phyloP scores from a whole-genome alignment of 2,888 invertebrate genomes.

The Taphrorychus bicolor region DNA sequence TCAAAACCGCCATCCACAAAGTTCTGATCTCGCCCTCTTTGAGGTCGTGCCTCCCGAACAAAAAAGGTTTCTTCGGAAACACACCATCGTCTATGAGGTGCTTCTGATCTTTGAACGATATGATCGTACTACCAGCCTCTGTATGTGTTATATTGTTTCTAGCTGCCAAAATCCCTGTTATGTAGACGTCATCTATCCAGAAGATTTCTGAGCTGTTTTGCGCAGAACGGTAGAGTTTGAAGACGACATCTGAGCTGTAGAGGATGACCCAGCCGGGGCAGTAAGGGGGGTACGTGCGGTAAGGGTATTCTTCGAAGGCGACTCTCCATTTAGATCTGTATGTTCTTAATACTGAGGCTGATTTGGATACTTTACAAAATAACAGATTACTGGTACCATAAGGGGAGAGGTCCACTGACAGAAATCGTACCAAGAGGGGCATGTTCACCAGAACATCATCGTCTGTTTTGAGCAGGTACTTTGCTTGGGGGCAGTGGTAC shows the following conservation, averaged over 20 bases:
- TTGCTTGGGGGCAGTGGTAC: constrained; percentile 73
- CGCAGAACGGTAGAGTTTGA: constrained; percentile 64
- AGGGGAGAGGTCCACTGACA: constrained; percentile 66
- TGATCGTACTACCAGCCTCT: constrained; percentile 50
- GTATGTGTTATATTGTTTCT: constrained; percentile 66
- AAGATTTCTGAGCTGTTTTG: constrained; percentile 66
- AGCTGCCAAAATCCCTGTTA: constrained; percentile 69
- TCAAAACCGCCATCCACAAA: constrained; percentile 61
- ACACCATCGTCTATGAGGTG: constrained; percentile 38
- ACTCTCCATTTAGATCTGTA: constrained; percentile 81
- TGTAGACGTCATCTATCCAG: constrained; percentile 78
- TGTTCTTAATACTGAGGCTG: constrained; percentile 56
- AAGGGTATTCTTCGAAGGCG: constrained; percentile 70
- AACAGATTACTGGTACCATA: constrained; percentile 69
- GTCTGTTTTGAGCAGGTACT: constrained; percentile 74
- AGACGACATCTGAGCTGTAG: constrained; percentile 66
- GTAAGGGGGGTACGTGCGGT: constrained; percentile 73
- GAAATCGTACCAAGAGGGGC: constrained; percentile 66
- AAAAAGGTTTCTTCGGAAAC: constrained; percentile 56
- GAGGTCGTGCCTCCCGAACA: constrained; percentile 66
- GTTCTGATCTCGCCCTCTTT: constrained; percentile 60
- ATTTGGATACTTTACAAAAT: constrained; percentile 65
- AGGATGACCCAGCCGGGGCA: constrained; percentile 74
- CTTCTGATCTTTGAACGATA: constrained; percentile 40
- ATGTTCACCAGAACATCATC: constrained; percentile 81